phyloP scores from a whole-genome alignment of 2,113 vertebrate species.

The Coreoperca whiteheadi region DNA sequence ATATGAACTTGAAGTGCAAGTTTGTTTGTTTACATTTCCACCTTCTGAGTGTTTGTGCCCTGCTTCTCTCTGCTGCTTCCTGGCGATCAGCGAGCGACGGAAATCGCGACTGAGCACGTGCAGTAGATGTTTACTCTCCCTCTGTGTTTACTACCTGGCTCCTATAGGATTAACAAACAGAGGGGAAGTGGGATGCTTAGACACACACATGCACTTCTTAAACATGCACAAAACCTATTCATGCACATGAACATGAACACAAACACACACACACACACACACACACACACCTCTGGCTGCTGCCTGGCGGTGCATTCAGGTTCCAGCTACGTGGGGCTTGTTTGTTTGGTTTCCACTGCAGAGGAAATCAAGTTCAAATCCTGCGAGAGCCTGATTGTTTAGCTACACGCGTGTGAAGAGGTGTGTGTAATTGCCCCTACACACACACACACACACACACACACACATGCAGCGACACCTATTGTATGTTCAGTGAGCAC shows the following conservation, averaged over 20 bases:
- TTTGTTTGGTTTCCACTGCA: constrained; percentile 50
- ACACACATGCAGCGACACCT: constrained; percentile 8
- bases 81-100: constrained; percentile 3
- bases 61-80: constrained; percentile 32
- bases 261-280: no score
- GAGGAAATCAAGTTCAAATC: constrained; percentile 49
- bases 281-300: no score
- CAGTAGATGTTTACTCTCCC: constrained; percentile 40
- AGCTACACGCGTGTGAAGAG: constrained; percentile 8
- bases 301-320: constrained; percentile 11
- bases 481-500: constrained; percentile 23
- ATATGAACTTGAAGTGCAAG: constrained; percentile 44
- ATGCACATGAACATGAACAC: constrained; percentile 8
- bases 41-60: constrained; percentile 47
- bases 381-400: constrained; percentile 34
- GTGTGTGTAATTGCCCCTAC: constrained; percentile 31
- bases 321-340: constrained; percentile 30
- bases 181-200: neutral
- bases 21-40: constrained; percentile 64
- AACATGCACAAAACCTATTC: constrained; percentile 20
- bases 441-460: constrained; percentile 9
- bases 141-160: constrained; percentile 43
- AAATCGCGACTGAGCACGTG: constrained; percentile 41
- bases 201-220: neutral
- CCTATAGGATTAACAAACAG: constrained; percentile 48